Conservation (phyloP, 2,888 invertebrate genomes). For the Seladonia tumulorum region DNA sequence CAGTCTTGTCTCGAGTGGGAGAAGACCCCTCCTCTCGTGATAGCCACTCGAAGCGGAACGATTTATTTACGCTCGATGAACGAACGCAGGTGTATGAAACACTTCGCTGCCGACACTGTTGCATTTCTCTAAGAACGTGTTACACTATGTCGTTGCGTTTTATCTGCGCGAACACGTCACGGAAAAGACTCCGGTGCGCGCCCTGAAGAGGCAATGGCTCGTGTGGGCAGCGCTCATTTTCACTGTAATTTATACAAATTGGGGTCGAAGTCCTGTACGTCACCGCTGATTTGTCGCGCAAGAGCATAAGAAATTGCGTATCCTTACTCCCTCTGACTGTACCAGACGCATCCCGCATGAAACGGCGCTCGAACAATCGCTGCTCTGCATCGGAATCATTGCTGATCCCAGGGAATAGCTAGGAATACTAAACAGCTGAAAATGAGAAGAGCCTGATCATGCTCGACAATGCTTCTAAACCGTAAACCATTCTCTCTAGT, state of each 20-base stretch:
- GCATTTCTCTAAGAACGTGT: constrained; percentile 12
- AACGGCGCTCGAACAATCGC: constrained; percentile 11
- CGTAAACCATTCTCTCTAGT: background rate
- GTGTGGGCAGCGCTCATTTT: constrained; percentile 31
- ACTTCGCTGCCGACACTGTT: background rate
- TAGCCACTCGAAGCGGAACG: background rate
- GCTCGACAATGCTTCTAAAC: background rate
- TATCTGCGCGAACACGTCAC: background rate
- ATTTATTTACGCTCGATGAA: constrained; percentile 6
- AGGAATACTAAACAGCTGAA: constrained; percentile 26
- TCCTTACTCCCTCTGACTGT: background rate
- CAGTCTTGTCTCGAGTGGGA: background rate
- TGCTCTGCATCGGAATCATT: constrained; percentile 41
- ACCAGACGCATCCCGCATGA: constrained; percentile 16
- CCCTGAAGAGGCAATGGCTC: background rate
- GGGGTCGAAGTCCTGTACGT: constrained; percentile 27
- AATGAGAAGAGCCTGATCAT: background rate
- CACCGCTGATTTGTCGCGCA: constrained; percentile 10
- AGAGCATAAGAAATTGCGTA: constrained; percentile 18
- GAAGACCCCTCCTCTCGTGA: background rate
- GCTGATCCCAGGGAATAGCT: constrained; percentile 16
- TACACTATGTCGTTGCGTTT: background rate
- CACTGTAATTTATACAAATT: constrained; percentile 41
- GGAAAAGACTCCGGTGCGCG: background rate
- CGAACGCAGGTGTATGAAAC: background rate